Base-by-base conservation (phyloP, 2,888 invertebrate genomes). In the Cephalotes varians region DNA sequence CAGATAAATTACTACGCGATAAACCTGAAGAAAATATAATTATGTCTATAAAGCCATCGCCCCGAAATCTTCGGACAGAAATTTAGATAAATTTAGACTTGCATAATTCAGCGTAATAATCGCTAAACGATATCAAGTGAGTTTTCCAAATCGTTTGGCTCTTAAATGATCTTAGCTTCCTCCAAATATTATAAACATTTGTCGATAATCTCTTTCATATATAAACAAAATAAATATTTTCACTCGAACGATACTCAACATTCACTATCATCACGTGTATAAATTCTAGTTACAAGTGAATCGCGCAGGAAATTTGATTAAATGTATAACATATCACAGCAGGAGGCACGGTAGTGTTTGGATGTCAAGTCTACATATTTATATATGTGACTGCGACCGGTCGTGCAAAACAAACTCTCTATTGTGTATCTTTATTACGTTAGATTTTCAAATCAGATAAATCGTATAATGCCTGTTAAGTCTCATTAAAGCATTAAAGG, bases 181-280 rank as follows among this genome's bases (percentile, higher is more conserved):
- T 34, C 7, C 7, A 34, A 37, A n/a, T 15, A 10, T n/a, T n/a
- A n/a, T 47, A 49, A 64, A 64, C 34, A 37, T 37, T 49, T 34
- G 5, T 49, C 65, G 21, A 12, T 1, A 47, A 40, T 40, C 15
- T 18, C 25, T 40, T 28, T 28, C 12, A 7, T 28, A 25, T 21
- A 18, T 40, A 25, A 37, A 18, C 9, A 28, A 58, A 28, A 31
- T 58, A 31, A 56, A 72, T 73, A n/a, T 73, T 73, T 71, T 54
- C 10, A 54, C 18, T 37, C 6, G 10, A 62, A 37, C 37, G 12
- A 74, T 18, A 28, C 1, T 73, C 21, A 5, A 60, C 21, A 10
- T 40, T 47, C 9, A n/a, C 21, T 47, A 25, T 21, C 10, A 44
- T 44, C 73, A 47, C 5, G 1, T 12, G 1, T 34, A 15, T 74